Percentiles rank a stretch among this genome's conserved stretches.
Conservation (phyloP, 1,140 invertebrate genomes). For the Samia ricini region DNA sequence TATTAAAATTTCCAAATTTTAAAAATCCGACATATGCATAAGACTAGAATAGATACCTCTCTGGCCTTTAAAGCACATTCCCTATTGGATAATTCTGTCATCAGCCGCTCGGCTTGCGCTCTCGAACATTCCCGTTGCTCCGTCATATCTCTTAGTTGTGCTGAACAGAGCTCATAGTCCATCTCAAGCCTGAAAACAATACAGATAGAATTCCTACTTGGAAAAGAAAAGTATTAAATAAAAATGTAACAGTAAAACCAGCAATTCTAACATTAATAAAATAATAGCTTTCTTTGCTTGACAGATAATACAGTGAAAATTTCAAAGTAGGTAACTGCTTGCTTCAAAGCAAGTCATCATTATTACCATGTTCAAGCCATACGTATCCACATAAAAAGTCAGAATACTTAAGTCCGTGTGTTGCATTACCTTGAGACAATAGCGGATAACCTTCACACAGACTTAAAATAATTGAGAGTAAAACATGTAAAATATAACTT, state of each 20-base stretch:
- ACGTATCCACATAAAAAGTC: no score
- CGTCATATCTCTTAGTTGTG: conserved; percentile 77
- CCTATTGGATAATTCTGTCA: conserved; percentile 74
- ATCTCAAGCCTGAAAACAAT: conserved; percentile 64
- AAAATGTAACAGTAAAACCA: neutral
- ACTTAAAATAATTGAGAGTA: neutral
- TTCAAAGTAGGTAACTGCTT: no score
- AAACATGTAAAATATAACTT: conserved; percentile 30
- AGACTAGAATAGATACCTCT: conserved; percentile 40
- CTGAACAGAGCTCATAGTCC: conserved; percentile 73
- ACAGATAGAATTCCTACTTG: neutral
- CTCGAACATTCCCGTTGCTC: conserved; percentile 76
- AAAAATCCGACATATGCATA: neutral
- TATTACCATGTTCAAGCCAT: no score
- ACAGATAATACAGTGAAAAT: no score
- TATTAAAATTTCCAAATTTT: no score
- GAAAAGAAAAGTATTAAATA: neutral
- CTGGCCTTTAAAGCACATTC: conserved; percentile 72
- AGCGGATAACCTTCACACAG: no score
- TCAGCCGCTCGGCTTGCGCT: conserved; percentile 68
- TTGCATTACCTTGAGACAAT: no score
- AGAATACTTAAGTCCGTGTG: no score
- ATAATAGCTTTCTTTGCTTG: neutral
- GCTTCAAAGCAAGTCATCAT: no score
- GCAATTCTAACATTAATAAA: neutral